A percentile compares a stretch with the other conserved stretches of the same genome.
These are phyloP conservation scores for Pollimyrus isidori DNA, from an alignment of 2,113 vertebrate genomes.

Conservation along the genomic window DNA sequence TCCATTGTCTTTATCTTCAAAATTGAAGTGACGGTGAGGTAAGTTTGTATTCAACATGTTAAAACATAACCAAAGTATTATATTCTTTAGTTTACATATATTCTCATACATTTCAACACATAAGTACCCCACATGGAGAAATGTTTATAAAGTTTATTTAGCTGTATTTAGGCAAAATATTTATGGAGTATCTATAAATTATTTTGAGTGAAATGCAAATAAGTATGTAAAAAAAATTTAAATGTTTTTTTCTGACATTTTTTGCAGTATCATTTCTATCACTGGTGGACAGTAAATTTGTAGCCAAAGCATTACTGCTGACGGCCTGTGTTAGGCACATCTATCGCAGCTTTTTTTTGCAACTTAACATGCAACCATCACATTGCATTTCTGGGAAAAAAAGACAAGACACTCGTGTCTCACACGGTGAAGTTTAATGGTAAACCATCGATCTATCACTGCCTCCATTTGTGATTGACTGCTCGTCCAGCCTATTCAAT, in stretches of 20 bases:
- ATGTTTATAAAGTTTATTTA: background rate
- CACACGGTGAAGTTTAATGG: background rate
- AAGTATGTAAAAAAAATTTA: background rate
- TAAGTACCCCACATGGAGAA: background rate
- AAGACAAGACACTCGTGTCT: background rate
- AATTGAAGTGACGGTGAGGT: slow-evolving; percentile 35
- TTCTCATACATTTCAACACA: background rate
- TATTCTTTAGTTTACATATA: background rate
- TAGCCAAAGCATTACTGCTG: background rate
- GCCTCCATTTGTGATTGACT: background rate
- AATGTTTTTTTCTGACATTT: background rate
- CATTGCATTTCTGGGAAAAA: background rate
- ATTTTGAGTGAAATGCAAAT: background rate
- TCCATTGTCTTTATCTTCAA: slow-evolving; percentile 21
- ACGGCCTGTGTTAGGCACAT: background rate
- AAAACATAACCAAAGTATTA: background rate
- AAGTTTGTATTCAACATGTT: slow-evolving; percentile 26
- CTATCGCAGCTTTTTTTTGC: background rate
- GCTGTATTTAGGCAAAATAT: background rate
- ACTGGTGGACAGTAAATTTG: background rate
- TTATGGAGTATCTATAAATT: background rate
- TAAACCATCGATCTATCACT: background rate
- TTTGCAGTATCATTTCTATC: background rate
- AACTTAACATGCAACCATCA: background rate
- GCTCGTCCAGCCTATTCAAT: background rate